Evolutionary conservation across 2,888 invertebrate species (phyloP).

Genomic region (Plebejus anna): DNA sequence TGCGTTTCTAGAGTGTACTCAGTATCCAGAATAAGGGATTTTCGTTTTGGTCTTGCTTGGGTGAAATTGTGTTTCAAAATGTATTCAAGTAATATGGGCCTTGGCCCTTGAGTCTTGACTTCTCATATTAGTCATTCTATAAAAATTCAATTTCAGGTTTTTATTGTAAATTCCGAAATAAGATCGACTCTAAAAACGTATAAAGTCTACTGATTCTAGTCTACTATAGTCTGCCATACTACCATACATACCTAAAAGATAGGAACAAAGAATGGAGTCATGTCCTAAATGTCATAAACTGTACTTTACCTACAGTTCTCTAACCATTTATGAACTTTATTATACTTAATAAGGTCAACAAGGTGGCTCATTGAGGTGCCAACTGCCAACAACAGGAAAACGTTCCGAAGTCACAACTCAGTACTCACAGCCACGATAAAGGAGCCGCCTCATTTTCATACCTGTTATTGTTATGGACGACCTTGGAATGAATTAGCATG

Average conservation of each 20-base stretch:
- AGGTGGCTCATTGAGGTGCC: not conserved
- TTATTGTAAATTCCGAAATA: too few relatives aligned
- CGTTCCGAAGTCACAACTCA: not conserved
- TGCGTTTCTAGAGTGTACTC: not conserved
- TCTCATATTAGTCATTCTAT: too few relatives aligned
- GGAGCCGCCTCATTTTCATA: slow-evolving; percentile 29
- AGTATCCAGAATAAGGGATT: not conserved
- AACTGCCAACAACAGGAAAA: slow-evolving; percentile 10
- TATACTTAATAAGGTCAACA: not conserved
- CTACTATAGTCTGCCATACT: too few relatives aligned
- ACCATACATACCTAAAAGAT: too few relatives aligned
- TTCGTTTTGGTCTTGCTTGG: not conserved
- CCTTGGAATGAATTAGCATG: slow-evolving; percentile 52
- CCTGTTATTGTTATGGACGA: slow-evolving; percentile 47
- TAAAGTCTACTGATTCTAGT: too few relatives aligned
- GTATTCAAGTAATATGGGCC: too few relatives aligned
- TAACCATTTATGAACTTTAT: not conserved
- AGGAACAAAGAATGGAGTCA: not conserved
- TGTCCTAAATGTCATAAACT: not conserved
- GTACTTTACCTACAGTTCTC: not conserved
- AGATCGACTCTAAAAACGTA: too few relatives aligned
- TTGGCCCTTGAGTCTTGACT: too few relatives aligned
- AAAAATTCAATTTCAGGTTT: too few relatives aligned
- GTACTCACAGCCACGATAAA: not conserved
- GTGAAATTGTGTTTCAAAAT: too few relatives aligned